Evolutionary conservation across 2,113 vertebrate species (phyloP).

Genomic region (Micronycteris hirsuta): DNA sequence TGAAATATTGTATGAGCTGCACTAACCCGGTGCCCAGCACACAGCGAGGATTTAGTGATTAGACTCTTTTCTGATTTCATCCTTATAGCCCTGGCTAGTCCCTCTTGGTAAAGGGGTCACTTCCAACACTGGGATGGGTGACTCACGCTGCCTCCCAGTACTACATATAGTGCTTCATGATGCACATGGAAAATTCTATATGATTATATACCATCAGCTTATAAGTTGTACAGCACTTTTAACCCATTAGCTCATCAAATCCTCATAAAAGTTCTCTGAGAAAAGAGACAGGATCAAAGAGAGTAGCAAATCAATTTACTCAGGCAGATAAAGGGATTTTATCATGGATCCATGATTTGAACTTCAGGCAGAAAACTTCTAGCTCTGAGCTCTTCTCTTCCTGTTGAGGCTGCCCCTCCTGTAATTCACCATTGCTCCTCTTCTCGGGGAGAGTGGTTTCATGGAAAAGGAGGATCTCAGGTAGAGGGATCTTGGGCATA

Average conservation of each 20-base stretch:
- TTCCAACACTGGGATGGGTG: background rate
- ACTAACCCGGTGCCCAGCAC: background rate
- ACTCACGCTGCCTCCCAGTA: background rate
- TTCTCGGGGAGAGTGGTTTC: background rate
- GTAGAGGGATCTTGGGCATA: background rate
- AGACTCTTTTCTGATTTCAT: background rate
- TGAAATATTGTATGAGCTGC: background rate
- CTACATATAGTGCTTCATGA: background rate
- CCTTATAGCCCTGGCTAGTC: background rate
- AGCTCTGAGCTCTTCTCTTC: background rate
- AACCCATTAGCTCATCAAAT: conserved; percentile 14
- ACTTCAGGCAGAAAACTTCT: background rate
- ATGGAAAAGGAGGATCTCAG: background rate
- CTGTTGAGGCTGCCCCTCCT: background rate
- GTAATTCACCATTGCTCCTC: background rate
- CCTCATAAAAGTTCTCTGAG: background rate
- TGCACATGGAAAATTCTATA: background rate
- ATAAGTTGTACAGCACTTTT: background rate
- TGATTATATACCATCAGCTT: background rate
- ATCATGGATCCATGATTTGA: background rate
- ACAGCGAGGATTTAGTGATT: background rate
- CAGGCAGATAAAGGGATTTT: background rate
- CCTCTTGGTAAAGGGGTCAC: background rate
- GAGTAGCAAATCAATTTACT: background rate
- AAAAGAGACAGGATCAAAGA: conserved; percentile 11